phyloP scores from a whole-genome alignment of 2,113 vertebrate species.

The Alaudala cheleensis region DNA sequence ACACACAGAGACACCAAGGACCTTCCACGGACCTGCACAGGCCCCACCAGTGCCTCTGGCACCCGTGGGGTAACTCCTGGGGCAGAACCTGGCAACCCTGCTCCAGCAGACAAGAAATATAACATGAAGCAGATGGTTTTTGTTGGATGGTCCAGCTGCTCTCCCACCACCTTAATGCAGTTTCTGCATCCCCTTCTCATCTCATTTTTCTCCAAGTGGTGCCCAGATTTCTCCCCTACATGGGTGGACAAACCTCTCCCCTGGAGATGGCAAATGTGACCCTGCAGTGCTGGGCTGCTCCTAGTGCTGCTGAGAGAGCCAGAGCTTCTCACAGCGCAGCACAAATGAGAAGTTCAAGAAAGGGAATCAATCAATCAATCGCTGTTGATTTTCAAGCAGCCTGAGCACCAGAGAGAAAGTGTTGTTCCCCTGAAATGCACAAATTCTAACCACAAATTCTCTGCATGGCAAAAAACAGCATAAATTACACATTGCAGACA shows the following conservation, averaged over 20 bases:
- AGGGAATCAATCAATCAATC: neutral
- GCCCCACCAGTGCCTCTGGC: neutral
- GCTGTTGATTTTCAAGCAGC: neutral
- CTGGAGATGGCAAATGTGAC: neutral
- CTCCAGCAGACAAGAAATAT: neutral
- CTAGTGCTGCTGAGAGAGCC: neutral
- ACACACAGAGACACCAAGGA: neutral
- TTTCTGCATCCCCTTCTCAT: neutral
- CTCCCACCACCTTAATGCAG: neutral
- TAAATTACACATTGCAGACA: neutral
- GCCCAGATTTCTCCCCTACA: neutral
- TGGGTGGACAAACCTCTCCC: neutral
- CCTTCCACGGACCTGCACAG: neutral
- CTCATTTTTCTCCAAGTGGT: neutral
- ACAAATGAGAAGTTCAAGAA: neutral
- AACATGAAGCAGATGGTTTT: neutral
- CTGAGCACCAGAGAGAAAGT: neutral
- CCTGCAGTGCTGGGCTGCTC: neutral
- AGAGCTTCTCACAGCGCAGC: neutral
- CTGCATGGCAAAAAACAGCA: neutral
- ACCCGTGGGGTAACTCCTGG: neutral
- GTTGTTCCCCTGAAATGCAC: neutral
- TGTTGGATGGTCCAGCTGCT: neutral
- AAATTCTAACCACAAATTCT: neutral
- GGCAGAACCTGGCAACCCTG: rapidly evolving